These are phyloP conservation scores for Pseudorhiza aurosa DNA, from an alignment of 30 jellyfish, hydroid and myxozoan species.

Conservation along the genomic window DNA sequence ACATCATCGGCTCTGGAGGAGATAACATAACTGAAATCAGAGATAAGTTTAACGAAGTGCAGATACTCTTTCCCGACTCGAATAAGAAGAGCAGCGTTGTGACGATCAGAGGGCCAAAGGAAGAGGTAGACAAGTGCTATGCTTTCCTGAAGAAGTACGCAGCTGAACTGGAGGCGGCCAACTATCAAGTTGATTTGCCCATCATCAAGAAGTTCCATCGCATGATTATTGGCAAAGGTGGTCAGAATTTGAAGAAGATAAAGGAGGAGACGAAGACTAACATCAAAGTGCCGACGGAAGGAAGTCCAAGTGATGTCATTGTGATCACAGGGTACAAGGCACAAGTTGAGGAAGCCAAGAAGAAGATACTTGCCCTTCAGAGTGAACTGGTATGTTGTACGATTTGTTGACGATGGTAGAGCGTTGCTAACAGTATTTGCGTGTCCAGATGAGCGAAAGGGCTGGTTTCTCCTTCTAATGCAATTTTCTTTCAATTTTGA, in stretches of 20 bases:
- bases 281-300: slow-evolving; percentile 86
- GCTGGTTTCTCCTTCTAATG: too few species aligned
- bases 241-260: slow-evolving; percentile 82
- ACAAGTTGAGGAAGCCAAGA: slow-evolving; percentile 83
- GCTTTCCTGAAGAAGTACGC: slow-evolving; percentile 85
- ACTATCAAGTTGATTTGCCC: slow-evolving; percentile 85
- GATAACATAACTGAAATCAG: slow-evolving; percentile 84
- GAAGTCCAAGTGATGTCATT: slow-evolving; percentile 89
- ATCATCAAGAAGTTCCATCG: slow-evolving; percentile 93
- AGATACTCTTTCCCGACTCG: slow-evolving; percentile 91
- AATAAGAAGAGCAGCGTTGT: slow-evolving; percentile 88
- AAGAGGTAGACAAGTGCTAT: slow-evolving; percentile 91
- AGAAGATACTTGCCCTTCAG: slow-evolving; percentile 84
- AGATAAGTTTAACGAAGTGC: slow-evolving; percentile 88
- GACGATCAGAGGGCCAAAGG: slow-evolving; percentile 95
- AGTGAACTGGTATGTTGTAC: slow-evolving; percentile 71
- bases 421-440: too few species aligned
- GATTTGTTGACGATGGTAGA: too few species aligned
- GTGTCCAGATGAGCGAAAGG: too few species aligned
- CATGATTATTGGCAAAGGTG: slow-evolving; percentile 88
- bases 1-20: slow-evolving; percentile 93
- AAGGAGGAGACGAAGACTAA: slow-evolving; percentile 88
- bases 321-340: slow-evolving; percentile 88
- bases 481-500: too few species aligned
- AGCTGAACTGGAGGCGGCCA: slow-evolving; percentile 86